Evolutionary conservation across 1,140 invertebrate species (phyloP), one percentile per base, ranked within the genome.

Genomic region (Eufriesea mexicana): DNA sequence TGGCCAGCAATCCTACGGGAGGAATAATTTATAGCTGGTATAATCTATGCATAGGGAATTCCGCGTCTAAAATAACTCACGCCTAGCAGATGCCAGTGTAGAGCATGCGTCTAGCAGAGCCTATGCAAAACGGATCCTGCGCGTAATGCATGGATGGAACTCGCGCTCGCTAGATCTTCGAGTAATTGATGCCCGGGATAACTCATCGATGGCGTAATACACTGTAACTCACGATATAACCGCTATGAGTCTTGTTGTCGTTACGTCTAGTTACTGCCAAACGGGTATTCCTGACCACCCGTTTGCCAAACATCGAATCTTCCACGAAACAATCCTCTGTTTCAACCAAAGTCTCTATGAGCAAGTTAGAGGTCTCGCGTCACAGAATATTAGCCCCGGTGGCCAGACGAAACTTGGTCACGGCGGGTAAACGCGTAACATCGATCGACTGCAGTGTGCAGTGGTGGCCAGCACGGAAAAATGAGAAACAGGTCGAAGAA

Each of bases 1-100:
- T 10, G 35, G 49, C 14, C 51, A 28, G 35, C 51, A 55, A 72
- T 72, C 70, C 70, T 72, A 42, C 23, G 18, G 64, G 35, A 20
- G 42, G 49, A 49, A 54, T 78, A 79, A 79, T 70, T 70, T 59
- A 59, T 59, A n/a, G 51, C 66, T 59, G 59, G n/a, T 28, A 47
- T 59, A 59, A 70, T 70, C 66, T 70, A 71, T 79, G 51, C 55
- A 75, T 75, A 62, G 73, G 73, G 73, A 75, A 75, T 75, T 75
- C 73, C 57, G n/a, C 20, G 57, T 57, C 64, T 79, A 70, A 54
- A 68, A 47, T 57, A 71, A 59, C 64, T 55, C 42, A 55, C 54
- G 42, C 54, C 77, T 35, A 35, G 51, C 28, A 47, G 49, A 70
- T 57, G 51, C 51, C 28, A 9, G n/a, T 14, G 5, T 45, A 20